Evolutionary conservation across 2,888 invertebrate species (phyloP).

Genomic region (Cerastoderma edule): DNA sequence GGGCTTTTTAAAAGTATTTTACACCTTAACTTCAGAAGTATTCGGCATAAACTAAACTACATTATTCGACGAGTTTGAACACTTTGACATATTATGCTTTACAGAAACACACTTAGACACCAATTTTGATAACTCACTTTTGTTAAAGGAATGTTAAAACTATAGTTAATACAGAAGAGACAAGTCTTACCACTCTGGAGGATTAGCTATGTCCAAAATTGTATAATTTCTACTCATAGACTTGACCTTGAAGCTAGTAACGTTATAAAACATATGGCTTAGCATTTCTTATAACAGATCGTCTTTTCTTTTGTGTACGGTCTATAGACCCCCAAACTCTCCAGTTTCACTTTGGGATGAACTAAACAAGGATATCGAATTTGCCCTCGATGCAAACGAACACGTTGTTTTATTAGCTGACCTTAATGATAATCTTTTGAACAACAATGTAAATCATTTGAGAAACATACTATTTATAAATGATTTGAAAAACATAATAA

Average conservation of each 20-base stretch:
- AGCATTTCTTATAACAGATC: background rate
- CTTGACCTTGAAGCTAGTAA: constrained; percentile 7
- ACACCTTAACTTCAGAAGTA: constrained; percentile 7
- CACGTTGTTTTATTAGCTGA: background rate
- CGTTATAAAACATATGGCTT: constrained; percentile 6
- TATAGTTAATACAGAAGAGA: background rate
- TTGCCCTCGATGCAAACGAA: background rate
- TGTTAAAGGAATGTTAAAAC: background rate
- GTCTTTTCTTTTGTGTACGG: background rate
- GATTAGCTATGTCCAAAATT: constrained; percentile 5
- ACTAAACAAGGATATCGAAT: background rate
- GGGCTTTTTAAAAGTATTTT: background rate
- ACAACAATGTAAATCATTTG: background rate
- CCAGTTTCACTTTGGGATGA: constrained; percentile 1
- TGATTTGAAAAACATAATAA: constrained; percentile 8
- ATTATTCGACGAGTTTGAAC: background rate
- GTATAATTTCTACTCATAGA: background rate
- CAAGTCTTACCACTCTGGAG: constrained; percentile 7
- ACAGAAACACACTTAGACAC: constrained; percentile 7
- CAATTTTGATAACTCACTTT: background rate
- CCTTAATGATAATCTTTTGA: background rate
- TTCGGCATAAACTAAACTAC: background rate
- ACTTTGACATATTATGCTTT: constrained; percentile 20
- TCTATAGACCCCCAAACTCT: constrained; percentile 1
- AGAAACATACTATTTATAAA: background rate